Evolutionary conservation across 1,140 invertebrate species (phyloP).

Genomic region (Chionoecetes opilio): DNA sequence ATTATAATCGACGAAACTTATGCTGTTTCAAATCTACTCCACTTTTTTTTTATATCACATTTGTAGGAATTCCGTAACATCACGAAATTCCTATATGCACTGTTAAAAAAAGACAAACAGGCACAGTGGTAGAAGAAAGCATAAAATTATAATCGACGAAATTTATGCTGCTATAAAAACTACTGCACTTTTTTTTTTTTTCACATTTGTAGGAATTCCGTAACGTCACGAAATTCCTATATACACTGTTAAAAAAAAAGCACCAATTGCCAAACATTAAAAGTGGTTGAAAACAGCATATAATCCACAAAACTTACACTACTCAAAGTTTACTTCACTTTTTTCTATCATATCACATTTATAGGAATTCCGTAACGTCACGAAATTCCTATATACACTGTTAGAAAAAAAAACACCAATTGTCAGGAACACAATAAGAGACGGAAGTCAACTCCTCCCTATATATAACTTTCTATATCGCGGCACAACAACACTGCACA

Average conservation of each 20-base stretch:
- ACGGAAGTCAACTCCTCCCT: not conserved
- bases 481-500: not conserved
- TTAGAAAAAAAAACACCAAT: not conserved
- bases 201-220: not conserved
- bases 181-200: too few species aligned
- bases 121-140: too few species aligned
- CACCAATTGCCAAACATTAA: not conserved
- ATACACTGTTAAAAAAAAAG: not conserved
- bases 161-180: too few species aligned
- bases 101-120: not conserved
- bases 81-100: not conserved
- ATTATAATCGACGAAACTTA: too few species aligned
- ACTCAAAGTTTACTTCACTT: too few species aligned
- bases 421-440: constrained; percentile 19
- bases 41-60: too few species aligned
- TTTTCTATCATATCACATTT: too few species aligned
- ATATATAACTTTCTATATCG: constrained; percentile 33
- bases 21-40: too few species aligned
- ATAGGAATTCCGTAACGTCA: not conserved
- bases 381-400: not conserved
- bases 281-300: constrained; percentile 2
- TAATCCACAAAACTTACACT: too few species aligned
- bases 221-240: not conserved
- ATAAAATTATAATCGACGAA: too few species aligned
- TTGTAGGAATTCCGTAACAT: not conserved